Evolutionary conservation across 2,888 invertebrate genomes (phyloP), one percentile per base, ranked within the genome.

Genomic region (Ephialtes manifestator): DNA sequence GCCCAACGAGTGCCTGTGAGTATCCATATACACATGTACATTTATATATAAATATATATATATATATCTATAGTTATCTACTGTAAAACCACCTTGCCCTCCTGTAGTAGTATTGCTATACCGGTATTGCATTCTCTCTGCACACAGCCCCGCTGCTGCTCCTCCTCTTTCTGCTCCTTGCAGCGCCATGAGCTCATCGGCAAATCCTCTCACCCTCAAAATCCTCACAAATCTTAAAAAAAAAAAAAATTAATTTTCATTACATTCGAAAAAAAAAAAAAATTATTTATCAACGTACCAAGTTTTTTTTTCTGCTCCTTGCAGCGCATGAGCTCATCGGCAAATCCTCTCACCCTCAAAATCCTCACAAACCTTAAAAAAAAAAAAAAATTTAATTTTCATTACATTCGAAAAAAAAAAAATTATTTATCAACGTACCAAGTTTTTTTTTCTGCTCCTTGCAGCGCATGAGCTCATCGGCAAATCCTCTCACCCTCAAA

Each of bases 1-100:
- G 94, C 99, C 99, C 93, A 97, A 98, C 95, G 98, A 98, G 95
- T 99, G 99, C 98, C 96, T 96, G 98, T 99, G 96, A 98, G 98
- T 98, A 95, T 94, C 39, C 39, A 39, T 39, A 60, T 70, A 48
- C 55, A 60, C 5, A 53, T 24, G 58, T 35, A 20, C 68, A 81
- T 28, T 39, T 39, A 60, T 55, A 51, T 48, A 20, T 13, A 60
- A 35, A 65, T 48, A 55, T 68, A 39, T 28, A 77, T 46, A 75
- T 70, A 79, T 53, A 70, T 55, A 55, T 58, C 65, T 20, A n/a
- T n/a, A n/a, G n/a, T n/a, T 39, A 55, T 4, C 11, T 20, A 11
- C 13, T n/a, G 18, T 39, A 24, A 24, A 79, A 60, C 78, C 51
- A 79, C 51, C 51, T 79, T 79, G 51, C 60, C 60, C 70, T 55